phyloP scores from a whole-genome alignment of 2,797 vertebrate species.

The Hyperoplus immaculatus region DNA sequence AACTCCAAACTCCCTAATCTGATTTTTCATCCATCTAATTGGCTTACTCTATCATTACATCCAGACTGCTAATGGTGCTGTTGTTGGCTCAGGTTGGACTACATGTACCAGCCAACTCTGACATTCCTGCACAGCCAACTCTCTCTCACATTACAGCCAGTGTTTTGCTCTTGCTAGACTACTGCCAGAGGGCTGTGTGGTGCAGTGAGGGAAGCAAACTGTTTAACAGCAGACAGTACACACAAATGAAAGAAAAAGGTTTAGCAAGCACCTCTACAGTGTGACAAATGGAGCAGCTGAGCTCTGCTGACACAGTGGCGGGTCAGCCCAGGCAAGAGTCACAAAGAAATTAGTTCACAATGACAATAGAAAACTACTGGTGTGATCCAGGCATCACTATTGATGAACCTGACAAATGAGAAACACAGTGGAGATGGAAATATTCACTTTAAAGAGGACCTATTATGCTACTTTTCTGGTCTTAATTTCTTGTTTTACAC shows the following conservation, averaged over 20 bases:
- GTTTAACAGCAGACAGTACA: conserved; percentile 63
- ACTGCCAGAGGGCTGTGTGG: conserved; percentile 60
- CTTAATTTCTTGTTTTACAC: too few relatives aligned
- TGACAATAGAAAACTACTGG: conserved; percentile 32
- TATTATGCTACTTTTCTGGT: too few relatives aligned
- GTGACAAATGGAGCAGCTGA: conserved; percentile 72
- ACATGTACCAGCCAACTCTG: conserved; percentile 62
- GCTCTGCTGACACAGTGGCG: conserved; percentile 52
- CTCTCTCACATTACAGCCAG: conserved; percentile 69
- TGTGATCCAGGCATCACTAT: conserved; percentile 31
- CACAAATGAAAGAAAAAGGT: conserved; percentile 71
- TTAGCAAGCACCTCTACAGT: conserved; percentile 63
- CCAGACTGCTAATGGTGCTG: conserved; percentile 73
- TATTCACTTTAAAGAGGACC: too few relatives aligned
- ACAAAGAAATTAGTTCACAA: conserved; percentile 48
- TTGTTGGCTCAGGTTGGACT: conserved; percentile 66
- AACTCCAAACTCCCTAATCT: conserved; percentile 25
- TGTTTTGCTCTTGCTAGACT: conserved; percentile 56
- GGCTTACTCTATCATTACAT: conserved; percentile 59
- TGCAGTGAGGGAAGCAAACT: conserved; percentile 57
- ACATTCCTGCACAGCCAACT: conserved; percentile 64
- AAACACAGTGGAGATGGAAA: conserved; percentile 21
- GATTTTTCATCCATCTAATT: conserved; percentile 59
- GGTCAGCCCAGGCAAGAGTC: conserved; percentile 20
- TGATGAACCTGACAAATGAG: conserved; percentile 40